A percentile compares a stretch with the other conserved stretches of the same genome.
Evolutionary conservation across 2,888 invertebrate species (phyloP).

Genomic region (Coecobrya sp.): DNA sequence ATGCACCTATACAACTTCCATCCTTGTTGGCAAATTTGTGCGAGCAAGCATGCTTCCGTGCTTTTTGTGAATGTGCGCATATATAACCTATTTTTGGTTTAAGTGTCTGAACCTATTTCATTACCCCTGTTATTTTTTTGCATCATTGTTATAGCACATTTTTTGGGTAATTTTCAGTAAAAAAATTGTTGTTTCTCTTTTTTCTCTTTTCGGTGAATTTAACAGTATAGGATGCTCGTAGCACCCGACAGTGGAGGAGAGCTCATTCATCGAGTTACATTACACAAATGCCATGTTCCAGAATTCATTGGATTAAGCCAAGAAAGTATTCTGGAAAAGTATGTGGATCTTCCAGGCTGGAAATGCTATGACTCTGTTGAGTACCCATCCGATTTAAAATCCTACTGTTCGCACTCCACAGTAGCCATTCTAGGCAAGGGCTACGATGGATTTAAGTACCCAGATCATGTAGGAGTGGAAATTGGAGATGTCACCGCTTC

Average conservation of each 20-base stretch:
- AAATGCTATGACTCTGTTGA: conserved; percentile 91
- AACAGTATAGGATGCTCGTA: conserved; percentile 89
- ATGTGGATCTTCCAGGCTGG: conserved; percentile 91
- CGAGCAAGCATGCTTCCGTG: background rate
- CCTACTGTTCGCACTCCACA: conserved; percentile 92
- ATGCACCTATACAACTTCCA: too few relatives aligned
- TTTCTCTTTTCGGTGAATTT: background rate
- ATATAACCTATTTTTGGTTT: too few relatives aligned
- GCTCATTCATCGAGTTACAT: conserved; percentile 94
- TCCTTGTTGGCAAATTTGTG: too few relatives aligned
- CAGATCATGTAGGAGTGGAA: conserved; percentile 92
- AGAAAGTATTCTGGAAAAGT: conserved; percentile 90
- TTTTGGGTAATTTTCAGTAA: background rate
- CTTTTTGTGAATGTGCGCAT: background rate
- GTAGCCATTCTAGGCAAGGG: conserved; percentile 92
- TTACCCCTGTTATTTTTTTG: too few relatives aligned
- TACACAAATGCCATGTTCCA: conserved; percentile 92
- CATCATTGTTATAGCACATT: too few relatives aligned
- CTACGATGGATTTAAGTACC: conserved; percentile 94
- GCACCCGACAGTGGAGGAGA: conserved; percentile 89
- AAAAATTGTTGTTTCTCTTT: background rate
- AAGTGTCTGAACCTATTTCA: too few relatives aligned
- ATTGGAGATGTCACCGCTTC: conserved; percentile 92
- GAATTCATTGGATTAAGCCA: conserved; percentile 72
- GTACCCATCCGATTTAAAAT: conserved; percentile 93